phyloP scores from a whole-genome alignment of 2,888 invertebrate genomes.

The Protodeltote pygarga region DNA sequence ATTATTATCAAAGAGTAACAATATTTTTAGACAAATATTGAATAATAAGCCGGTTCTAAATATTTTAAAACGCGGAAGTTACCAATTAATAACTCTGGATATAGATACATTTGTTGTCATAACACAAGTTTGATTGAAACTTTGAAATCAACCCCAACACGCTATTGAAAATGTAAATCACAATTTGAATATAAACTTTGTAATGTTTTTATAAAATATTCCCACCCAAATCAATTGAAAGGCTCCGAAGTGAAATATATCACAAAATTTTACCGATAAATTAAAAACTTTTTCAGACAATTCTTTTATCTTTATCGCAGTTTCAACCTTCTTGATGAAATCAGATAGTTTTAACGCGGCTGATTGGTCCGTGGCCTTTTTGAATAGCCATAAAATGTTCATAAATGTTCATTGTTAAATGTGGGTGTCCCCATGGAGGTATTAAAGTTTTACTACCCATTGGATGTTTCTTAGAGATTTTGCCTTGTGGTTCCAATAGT shows the following conservation, averaged over 20 bases:
- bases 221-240: slow-evolving; percentile 8
- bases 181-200: too few species aligned
- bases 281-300: slow-evolving; percentile 16
- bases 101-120: too few species aligned
- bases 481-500: neutral
- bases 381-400: neutral
- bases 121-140: too few species aligned
- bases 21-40: too few species aligned
- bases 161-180: too few species aligned
- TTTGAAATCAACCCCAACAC: too few species aligned
- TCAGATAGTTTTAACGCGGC: neutral
- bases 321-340: neutral
- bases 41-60: too few species aligned
- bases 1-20: too few species aligned
- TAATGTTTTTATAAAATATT: too few species aligned
- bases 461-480: neutral
- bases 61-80: too few species aligned
- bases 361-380: neutral
- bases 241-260: neutral
- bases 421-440: neutral
- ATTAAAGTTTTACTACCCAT: neutral
- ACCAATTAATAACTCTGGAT: too few species aligned
- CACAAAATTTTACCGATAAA: slow-evolving; percentile 17
- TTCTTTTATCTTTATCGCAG: slow-evolving; percentile 1
- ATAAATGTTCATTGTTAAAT: neutral